Evolutionary conservation across 2,113 vertebrate genomes (phyloP).

Genomic region (Pituophis catenifer): DNA sequence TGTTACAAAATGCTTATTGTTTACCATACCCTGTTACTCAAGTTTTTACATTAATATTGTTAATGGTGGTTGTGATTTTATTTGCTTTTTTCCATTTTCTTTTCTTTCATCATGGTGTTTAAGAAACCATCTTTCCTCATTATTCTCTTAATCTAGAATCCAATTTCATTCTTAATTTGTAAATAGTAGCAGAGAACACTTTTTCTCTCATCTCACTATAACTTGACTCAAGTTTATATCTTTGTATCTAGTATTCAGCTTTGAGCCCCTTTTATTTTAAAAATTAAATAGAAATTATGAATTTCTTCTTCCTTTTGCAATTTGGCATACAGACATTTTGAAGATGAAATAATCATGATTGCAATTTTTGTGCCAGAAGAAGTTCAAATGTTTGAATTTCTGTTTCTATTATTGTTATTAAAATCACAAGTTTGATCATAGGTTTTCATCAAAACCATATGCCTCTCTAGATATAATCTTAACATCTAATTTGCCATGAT

Average conservation of each 20-base stretch:
- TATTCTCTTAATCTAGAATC: background rate
- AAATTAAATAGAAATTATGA: background rate
- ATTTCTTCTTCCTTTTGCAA: background rate
- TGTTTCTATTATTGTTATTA: background rate
- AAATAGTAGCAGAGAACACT: background rate
- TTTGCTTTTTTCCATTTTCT: background rate
- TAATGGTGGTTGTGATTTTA: background rate
- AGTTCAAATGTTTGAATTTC: background rate
- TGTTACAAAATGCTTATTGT: background rate
- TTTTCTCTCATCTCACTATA: background rate
- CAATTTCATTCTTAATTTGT: background rate
- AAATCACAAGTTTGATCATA: background rate
- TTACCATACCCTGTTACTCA: background rate
- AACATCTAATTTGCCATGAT: background rate
- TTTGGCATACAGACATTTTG: background rate
- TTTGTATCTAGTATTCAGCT: background rate
- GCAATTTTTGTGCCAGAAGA: background rate
- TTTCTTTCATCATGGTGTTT: background rate
- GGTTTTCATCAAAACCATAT: background rate
- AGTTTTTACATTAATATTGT: background rate
- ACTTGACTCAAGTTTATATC: background rate
- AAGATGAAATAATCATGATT: background rate
- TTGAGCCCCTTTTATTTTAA: background rate
- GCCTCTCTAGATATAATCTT: background rate
- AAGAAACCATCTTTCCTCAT: background rate